Percentiles rank a stretch among this genome's conserved stretches.
phyloP scores from a whole-genome alignment of 1,140 invertebrate genomes.

The Arctopsyche grandis region DNA sequence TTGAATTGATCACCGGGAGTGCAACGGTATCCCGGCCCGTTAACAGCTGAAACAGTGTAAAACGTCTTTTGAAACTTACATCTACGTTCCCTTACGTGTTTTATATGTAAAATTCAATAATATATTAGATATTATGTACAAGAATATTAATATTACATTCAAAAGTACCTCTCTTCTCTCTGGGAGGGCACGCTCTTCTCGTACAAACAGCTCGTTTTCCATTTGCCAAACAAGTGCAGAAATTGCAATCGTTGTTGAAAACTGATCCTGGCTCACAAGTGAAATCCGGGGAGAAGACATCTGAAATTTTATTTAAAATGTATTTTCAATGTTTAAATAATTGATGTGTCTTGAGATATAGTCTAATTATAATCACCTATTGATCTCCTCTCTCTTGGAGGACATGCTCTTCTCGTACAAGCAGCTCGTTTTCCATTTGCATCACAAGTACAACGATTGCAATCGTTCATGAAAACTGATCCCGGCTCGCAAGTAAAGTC shows the following conservation, averaged over 20 bases:
- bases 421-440: slow-evolving; percentile 58
- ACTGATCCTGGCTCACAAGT: slow-evolving; percentile 61
- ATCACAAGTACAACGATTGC: slow-evolving; percentile 65
- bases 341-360: background rate
- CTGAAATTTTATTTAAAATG: slow-evolving; percentile 18
- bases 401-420: background rate
- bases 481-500: slow-evolving; percentile 58
- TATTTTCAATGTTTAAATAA: background rate
- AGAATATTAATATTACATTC: no score
- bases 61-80: no score
- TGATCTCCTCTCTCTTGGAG: slow-evolving; percentile 29
- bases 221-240: slow-evolving; percentile 61
- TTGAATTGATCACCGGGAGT: slow-evolving; percentile 66
- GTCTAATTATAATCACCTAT: background rate
- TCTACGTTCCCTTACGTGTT: slow-evolving; percentile 32
- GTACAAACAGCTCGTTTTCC: slow-evolving; percentile 63
- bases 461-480: slow-evolving; percentile 61
- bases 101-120: slow-evolving; percentile 43
- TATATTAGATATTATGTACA: no score
- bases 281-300: slow-evolving; percentile 37
- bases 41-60: slow-evolving; percentile 42
- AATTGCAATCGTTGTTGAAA: slow-evolving; percentile 64
- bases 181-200: slow-evolving; percentile 56
- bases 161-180: no score
- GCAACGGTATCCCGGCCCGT: slow-evolving; percentile 61